Base-by-base conservation (phyloP, 1,140 invertebrate genomes). In the Plutomurus gul region DNA sequence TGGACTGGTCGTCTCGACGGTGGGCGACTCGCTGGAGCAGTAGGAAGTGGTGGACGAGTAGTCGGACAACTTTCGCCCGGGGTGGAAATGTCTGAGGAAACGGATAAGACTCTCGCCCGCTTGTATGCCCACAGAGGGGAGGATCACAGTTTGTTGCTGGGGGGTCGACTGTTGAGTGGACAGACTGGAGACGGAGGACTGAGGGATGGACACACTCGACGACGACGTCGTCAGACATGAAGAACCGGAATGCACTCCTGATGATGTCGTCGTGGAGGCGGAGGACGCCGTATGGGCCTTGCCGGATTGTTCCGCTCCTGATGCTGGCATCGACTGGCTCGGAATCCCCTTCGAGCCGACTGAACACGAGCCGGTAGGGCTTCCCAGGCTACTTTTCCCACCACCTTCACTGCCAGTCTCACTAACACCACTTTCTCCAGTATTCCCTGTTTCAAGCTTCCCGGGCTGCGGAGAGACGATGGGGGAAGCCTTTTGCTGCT, bases 401-500 rank as follows among this genome's bases (percentile, higher is more conserved):
- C 36, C 33, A 39, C 30, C 10, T 7, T 43, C 8, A 10, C 20
- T 30, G 71, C 49, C n/a, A 10, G 13, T 33, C 37, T 60, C n/a
- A 79, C 72, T 37, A 47, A n/a, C 27, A 46, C 73, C 49, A 20
- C 73, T 49, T 47, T 36, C 10, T 70, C 13, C 30, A 8, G 10
- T 18, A 49, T 10, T 51, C 8, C 37, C 8, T 20, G 60, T 25
- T 75, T 18, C 30, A 11, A 3, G 25, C 13, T 36, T 65, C 56
- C 36, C 25, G 47, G 49, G 65, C 51, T 11, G 47, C 18, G 1
- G 56, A 47, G 76, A n/a, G 1, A 18, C 40, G 25, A 39, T 27
- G 22, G 65, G 13, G 56, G 60, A n/a, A 25, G 3, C n/a, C 20
- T 2, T 20, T 30, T 89, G 90, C 18, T 91, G 88, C 90, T 92